A percentile compares a stretch with the other conserved stretches of the same genome.
These are phyloP conservation scores for Prostheceraeus crozeri DNA, from an alignment of 2,888 invertebrate genomes.

Conservation along the genomic window DNA sequence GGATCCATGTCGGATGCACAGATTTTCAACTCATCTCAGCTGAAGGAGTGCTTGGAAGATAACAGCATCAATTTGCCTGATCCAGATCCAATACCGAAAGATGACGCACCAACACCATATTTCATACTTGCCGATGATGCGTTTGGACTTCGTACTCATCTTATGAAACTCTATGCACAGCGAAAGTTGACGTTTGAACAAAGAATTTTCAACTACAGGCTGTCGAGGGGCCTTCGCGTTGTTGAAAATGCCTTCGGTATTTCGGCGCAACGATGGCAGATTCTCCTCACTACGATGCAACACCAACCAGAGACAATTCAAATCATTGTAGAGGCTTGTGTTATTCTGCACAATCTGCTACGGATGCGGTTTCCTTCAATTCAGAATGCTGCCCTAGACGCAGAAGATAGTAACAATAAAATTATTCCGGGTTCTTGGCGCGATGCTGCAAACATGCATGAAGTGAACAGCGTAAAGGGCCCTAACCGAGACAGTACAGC, in stretches of 20 bases:
- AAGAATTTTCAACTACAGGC: slow-evolving; percentile 43
- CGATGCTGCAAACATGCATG: slow-evolving; percentile 39
- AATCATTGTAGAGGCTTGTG: slow-evolving; percentile 3
- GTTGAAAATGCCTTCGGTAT: slow-evolving; percentile 44
- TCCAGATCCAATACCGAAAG: too few species aligned
- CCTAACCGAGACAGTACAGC: slow-evolving; percentile 39
- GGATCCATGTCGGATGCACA: too few species aligned
- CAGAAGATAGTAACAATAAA: slow-evolving; percentile 41
- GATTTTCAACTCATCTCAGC: too few species aligned
- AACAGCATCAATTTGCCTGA: too few species aligned
- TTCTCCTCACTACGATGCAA: slow-evolving; percentile 34
- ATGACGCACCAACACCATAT: too few species aligned
- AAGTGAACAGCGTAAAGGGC: slow-evolving; percentile 36
- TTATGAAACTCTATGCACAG: slow-evolving; percentile 43
- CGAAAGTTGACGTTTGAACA: slow-evolving; percentile 40
- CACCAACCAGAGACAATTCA: background rate
- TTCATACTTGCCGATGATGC: slow-evolving; percentile 44
- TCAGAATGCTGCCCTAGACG: background rate
- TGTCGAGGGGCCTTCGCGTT: slow-evolving; percentile 42
- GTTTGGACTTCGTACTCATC: slow-evolving; percentile 41
- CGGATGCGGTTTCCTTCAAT: background rate
- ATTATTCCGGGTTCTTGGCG: slow-evolving; percentile 42
- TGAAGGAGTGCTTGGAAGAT: too few species aligned
- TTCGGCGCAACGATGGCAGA: slow-evolving; percentile 41
- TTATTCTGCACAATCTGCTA: slow-evolving; percentile 7